Evolutionary conservation across 2,113 vertebrate species (phyloP), one percentile per base, ranked within the genome.

Genomic region (Lycaon pictus): DNA sequence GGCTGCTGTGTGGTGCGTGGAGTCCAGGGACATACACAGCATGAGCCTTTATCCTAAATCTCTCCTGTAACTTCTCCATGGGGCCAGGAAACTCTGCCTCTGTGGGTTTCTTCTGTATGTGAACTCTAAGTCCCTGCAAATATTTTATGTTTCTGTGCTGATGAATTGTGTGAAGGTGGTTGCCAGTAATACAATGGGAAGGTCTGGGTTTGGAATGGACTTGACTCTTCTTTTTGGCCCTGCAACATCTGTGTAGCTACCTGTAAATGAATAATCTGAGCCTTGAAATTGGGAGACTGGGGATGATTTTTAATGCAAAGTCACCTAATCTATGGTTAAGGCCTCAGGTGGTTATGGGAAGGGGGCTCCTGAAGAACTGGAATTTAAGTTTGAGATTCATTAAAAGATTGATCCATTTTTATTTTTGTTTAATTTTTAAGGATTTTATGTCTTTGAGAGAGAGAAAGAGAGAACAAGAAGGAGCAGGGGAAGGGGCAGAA

Each of bases 21-120:
- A 43, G 17, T 7, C 2, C 2, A 37, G 56, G 9, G 63, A 20
- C 2, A 4, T 5, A 22, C n/a, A 10, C 23, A 12, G 25, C 0
- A 0, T 53, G 76, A 51, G 19, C 48, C 35, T 89, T 69, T 20
- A 16, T 67, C 56, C 11, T n/a, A 2, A 25, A 7, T 43, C 62
- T 53, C 1, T 3, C 43, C n/a, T 60, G 90, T 60, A 25, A 27
- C 11, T 15, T 83, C 79, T 69, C 23, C 0, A 6, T 37, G 67
- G 29, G 37, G 19, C 53, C 25, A 23, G 15, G 58, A 76, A 84
- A 32, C 76, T n/a, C 10, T 13, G 32, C 6, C 12, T n/a, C 51
- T 7, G 0, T 4, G 71, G 11, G 3, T 48, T 37, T 85, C 48
- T 72, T 81, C 22, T 48, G 19, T 62, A 20, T 11, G 27, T 56